Evolutionary conservation across 2,113 vertebrate species (phyloP).

Genomic region (Raja brachyura): DNA sequence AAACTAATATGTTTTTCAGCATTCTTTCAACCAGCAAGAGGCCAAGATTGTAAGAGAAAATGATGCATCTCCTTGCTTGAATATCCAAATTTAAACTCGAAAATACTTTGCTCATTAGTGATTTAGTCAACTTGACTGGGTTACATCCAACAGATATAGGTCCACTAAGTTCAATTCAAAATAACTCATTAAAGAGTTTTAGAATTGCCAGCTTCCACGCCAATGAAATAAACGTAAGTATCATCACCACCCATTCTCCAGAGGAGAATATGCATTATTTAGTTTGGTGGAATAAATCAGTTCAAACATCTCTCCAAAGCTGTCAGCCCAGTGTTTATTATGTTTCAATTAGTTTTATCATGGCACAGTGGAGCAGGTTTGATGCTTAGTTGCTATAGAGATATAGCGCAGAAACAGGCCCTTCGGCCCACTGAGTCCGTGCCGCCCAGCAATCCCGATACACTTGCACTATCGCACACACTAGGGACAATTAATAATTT

Average conservation of each 20-base stretch:
- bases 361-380: neutral
- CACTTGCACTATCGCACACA: too few species aligned
- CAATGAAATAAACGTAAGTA: neutral
- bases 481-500: too few species aligned
- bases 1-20: neutral
- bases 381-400: neutral
- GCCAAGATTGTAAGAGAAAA: neutral
- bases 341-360: neutral
- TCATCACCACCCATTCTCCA: neutral
- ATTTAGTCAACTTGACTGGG: neutral
- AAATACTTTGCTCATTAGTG: neutral
- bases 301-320: neutral
- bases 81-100: neutral
- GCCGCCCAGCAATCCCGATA: too few species aligned
- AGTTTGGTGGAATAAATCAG: slow-evolving; percentile 25
- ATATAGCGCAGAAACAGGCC: too few species aligned
- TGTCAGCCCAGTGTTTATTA: neutral
- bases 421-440: too few species aligned
- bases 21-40: neutral
- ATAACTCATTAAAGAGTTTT: slow-evolving; percentile 8
- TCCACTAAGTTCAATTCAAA: slow-evolving; percentile 23
- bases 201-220: neutral
- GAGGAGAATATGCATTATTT: neutral
- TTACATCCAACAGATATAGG: slow-evolving; percentile 9
- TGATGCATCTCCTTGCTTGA: neutral